These are phyloP conservation scores for Belonocnema kinseyi DNA, from an alignment of 1,140 invertebrate genomes.

Conservation along the genomic window DNA sequence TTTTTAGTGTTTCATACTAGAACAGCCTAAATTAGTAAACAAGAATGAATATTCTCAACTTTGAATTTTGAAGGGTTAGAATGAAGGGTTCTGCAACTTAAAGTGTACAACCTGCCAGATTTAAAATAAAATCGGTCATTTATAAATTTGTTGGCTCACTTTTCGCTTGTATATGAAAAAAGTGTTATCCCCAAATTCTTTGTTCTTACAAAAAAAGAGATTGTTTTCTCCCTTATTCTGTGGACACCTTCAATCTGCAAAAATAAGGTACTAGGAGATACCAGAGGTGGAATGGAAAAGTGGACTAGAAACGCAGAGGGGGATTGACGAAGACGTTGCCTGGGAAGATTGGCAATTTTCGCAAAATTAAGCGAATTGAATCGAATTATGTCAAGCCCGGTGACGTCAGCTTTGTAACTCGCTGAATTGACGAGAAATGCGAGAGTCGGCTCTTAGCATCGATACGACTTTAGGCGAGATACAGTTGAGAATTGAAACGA, in stretches of 20 bases:
- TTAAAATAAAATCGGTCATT: no score
- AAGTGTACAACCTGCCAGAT: no score
- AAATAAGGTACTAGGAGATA: slow-evolving; percentile 17
- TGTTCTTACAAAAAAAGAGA: no score
- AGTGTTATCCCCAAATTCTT: no score
- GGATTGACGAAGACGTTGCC: slow-evolving; percentile 55
- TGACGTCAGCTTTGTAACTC: slow-evolving; percentile 71
- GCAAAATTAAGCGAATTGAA: slow-evolving; percentile 73
- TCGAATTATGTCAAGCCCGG: slow-evolving; percentile 70
- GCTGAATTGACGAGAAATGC: slow-evolving; percentile 72
- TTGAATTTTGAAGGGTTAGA: no score
- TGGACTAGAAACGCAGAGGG: slow-evolving; percentile 33
- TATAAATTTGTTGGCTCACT: no score
- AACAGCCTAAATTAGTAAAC: no score
- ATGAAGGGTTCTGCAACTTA: no score
- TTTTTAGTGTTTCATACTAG: no score
- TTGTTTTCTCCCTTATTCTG: no score
- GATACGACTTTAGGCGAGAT: slow-evolving; percentile 35
- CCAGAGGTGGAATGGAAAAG: slow-evolving; percentile 44
- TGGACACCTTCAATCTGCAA: not conserved
- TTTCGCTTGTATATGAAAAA: no score
- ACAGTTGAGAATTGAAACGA: not conserved
- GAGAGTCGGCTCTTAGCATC: slow-evolving; percentile 51
- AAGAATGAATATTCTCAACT: no score
- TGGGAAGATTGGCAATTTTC: slow-evolving; percentile 72